These are phyloP conservation scores for Prunella fulvescens DNA, from an alignment of 2,113 vertebrate species.

Conservation along the genomic window DNA sequence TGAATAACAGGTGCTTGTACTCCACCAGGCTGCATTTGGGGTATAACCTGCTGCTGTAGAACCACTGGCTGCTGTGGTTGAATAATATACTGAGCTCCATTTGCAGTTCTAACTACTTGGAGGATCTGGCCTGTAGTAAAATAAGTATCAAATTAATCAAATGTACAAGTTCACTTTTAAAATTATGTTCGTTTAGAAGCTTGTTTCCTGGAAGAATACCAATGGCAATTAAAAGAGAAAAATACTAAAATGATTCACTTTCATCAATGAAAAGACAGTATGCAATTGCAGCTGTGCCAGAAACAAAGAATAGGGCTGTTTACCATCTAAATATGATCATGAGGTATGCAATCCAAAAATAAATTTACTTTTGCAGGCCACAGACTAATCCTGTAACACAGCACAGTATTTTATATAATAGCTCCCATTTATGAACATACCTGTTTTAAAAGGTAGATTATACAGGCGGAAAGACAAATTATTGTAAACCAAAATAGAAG, in stretches of 20 bases:
- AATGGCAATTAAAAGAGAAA: background rate
- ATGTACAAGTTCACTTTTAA: background rate
- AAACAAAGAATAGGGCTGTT: background rate
- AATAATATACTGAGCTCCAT: constrained; percentile 93
- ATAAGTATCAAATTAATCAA: background rate
- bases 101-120: constrained; percentile 91
- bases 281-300: background rate
- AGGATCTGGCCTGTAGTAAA: constrained; percentile 87
- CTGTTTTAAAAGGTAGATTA: background rate
- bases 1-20: constrained; percentile 97
- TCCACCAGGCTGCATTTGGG: constrained; percentile 92
- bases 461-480: background rate
- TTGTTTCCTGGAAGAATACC: background rate
- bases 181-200: background rate
- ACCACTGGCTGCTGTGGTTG: constrained; percentile 94
- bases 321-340: background rate
- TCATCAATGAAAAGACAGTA: background rate
- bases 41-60: constrained; percentile 90
- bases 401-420: background rate
- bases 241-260: background rate
- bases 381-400: background rate
- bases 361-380: background rate
- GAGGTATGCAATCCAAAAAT: background rate
- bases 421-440: background rate
- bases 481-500: background rate